A percentile compares a stretch with the other conserved stretches of the same genome.
phyloP scores from a whole-genome alignment of 2,797 vertebrate genomes.

The Tachyglossus aculeatus region DNA sequence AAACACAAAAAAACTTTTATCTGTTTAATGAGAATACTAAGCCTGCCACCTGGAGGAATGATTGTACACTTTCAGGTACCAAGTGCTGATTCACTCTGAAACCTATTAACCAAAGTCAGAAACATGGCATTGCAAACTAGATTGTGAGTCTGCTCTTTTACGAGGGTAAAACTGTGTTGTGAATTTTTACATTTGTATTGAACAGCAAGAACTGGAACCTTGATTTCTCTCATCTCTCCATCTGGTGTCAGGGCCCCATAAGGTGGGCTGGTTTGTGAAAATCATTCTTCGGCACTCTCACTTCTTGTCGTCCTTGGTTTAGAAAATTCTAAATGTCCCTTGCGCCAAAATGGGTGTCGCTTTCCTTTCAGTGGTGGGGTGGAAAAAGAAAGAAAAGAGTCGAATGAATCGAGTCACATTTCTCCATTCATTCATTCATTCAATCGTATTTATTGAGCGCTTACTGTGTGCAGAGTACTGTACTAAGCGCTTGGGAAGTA shows the following conservation, averaged over 20 bases:
- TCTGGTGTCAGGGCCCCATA: constrained; percentile 9
- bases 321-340: constrained; percentile 55
- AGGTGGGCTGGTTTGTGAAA: constrained; percentile 52
- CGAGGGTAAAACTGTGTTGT: constrained; percentile 85
- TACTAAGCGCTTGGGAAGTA: neutral
- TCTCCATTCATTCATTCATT: constrained; percentile 30
- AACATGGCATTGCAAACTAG: constrained; percentile 87
- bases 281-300: constrained; percentile 41
- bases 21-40: constrained; percentile 76
- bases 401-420: constrained; percentile 27
- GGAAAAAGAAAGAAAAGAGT: constrained; percentile 48
- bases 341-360: constrained; percentile 67
- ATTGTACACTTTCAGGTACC: constrained; percentile 74
- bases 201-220: constrained; percentile 56
- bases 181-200: constrained; percentile 93
- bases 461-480: too few relatives aligned
- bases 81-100: constrained; percentile 86
- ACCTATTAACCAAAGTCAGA: constrained; percentile 98
- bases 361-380: constrained; percentile 52
- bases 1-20: constrained; percentile 73
- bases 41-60: constrained; percentile 81
- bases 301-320: constrained; percentile 31
- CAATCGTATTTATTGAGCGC: too few relatives aligned
- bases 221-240: constrained; percentile 54
- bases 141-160: constrained; percentile 82